Base-by-base conservation (phyloP, 2,888 invertebrate species). In the Morpho helenor region DNA sequence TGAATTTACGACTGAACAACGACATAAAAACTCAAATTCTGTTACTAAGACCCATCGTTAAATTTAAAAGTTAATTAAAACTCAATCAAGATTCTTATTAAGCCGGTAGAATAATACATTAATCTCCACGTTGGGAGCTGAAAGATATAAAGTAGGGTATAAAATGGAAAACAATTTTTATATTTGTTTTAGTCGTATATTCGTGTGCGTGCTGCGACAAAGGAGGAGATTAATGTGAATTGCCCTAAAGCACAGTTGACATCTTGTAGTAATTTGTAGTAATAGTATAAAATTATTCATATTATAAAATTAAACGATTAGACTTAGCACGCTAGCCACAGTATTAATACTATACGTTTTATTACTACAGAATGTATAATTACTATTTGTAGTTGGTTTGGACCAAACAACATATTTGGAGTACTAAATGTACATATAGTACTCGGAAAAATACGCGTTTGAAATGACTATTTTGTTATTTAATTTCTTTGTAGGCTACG, bases 31-130 rank as follows among this genome's bases (percentile, higher is more conserved):
- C 53, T 61, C 52, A 63, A 61, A 63, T 59, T 61, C 50, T 61
- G 51, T 59, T 61, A 54, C 61, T 61, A 49, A 59, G 49, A 56
- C 49, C 52, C 59, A 56, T 63, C 65, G 59, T 65, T 60, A 65
- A 63, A 63, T 62, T 63, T 59, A 56, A 65, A 65, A 65, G 59
- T 72, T 73, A 72, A 75, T 75, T 74, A 74, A 75, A 76, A 73
- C 71, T 69, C 66, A 70, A 71, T 68, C 65, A 68, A 72, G 69
- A 63, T 70, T 74, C 75, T 74, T 75, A 65, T 63, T 67, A 65
- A 66, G 56, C 53, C 57, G 49, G 57, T 59, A 56, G 63, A 61
- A 63, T 63, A 59, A 63, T 63, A 65, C 63, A 65, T 61, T 61
- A 65, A 65, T 65, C 59, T 60, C 49, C 44, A 53, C 57, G 55